These are phyloP conservation scores for Epizoanthus rinbou DNA, from an alignment of 92 coral and sea anemone genomes.

Conservation along the genomic window DNA sequence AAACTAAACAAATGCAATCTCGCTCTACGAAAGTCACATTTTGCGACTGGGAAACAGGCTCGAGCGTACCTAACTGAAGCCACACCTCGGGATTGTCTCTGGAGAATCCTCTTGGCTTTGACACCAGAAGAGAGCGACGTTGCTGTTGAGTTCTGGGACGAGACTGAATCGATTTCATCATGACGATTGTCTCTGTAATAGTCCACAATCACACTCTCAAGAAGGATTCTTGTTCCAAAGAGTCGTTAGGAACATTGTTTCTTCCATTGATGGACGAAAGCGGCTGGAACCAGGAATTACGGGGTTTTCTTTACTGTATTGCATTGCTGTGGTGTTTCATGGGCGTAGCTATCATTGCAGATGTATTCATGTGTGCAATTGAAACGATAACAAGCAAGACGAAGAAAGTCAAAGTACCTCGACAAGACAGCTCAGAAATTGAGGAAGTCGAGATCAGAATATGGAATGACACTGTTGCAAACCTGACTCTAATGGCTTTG, in stretches of 20 bases:
- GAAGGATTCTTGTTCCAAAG: slow-evolving; percentile 58
- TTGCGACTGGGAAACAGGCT: too few relatives aligned
- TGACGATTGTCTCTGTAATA: slow-evolving; percentile 6
- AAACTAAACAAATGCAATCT: too few relatives aligned
- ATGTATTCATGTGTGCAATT: slow-evolving; percentile 96
- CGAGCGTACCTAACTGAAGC: too few relatives aligned
- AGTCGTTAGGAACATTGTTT: slow-evolving; percentile 65
- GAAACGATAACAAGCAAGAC: slow-evolving; percentile 98
- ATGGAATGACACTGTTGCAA: slow-evolving; percentile 99
- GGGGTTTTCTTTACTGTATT: slow-evolving; percentile 76
- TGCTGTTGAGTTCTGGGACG: too few relatives aligned
- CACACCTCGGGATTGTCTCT: too few relatives aligned
- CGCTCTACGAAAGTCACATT: too few relatives aligned
- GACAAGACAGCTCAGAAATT: slow-evolving; percentile 70
- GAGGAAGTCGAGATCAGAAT: slow-evolving; percentile 89
- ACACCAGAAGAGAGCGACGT: too few relatives aligned
- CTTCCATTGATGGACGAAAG: slow-evolving; percentile 90
- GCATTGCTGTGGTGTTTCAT: slow-evolving; percentile 95
- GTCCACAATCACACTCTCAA: slow-evolving; percentile 6
- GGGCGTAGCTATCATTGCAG: slow-evolving; percentile 96
- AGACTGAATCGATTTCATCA: neutral
- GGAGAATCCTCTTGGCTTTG: too few relatives aligned
- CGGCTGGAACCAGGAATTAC: slow-evolving; percentile 76
- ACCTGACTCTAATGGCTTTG: slow-evolving; percentile 93
- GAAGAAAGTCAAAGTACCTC: slow-evolving; percentile 86